Base-by-base conservation (phyloP, 1,140 invertebrate species). In the Megalopta genalis region DNA sequence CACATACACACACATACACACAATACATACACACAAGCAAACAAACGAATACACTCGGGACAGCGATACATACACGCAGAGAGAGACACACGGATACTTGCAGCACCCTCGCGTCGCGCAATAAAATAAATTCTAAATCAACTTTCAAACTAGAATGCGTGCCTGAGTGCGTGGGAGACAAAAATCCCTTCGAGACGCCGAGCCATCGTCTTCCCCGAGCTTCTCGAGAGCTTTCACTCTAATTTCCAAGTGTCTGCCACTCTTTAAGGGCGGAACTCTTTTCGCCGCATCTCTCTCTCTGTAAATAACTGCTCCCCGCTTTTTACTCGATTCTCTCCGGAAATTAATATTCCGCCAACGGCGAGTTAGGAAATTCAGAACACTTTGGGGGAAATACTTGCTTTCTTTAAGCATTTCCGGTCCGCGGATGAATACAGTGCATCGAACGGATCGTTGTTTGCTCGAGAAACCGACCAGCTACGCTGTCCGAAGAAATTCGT, bases 41-140 rank as follows among this genome's bases (percentile, higher is more conserved):
- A 67, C 16, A 42, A 23, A 25, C 32, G 49, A 52, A 52, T 18
- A 66, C 23, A n/a, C n/a, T n/a, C 69, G 27, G 39, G 7, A 66
- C 21, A 39, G 46, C 42, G 25, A 63, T 32, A 60, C 52, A 66
- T 23, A 49, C 21, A 82, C n/a, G 66, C 42, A 73, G 8, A 71
- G 7, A 67, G 32, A 32, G n/a, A 67, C 16, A 42, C 27, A 25
- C 32, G 49, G 16, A 54, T 21, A 66, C 25, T 49, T 77, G 62
- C 68, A 82, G 74, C 70, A 82, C 75, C 65, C 69, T 87, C 70
- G 81, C 82, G 77, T 88, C 83, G 86, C 84, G 87, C 88, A 89
- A 86, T 89, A 89, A 89, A 90, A 85, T 88, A 86, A 88, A 90
- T 90, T 90, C 89, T 90, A 90, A 91, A 91, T 85, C 77, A 83